Percentiles rank a stretch among this genome's conserved stretches.
Conservation (phyloP, 2,888 invertebrate genomes). For the Idaea aversata region DNA sequence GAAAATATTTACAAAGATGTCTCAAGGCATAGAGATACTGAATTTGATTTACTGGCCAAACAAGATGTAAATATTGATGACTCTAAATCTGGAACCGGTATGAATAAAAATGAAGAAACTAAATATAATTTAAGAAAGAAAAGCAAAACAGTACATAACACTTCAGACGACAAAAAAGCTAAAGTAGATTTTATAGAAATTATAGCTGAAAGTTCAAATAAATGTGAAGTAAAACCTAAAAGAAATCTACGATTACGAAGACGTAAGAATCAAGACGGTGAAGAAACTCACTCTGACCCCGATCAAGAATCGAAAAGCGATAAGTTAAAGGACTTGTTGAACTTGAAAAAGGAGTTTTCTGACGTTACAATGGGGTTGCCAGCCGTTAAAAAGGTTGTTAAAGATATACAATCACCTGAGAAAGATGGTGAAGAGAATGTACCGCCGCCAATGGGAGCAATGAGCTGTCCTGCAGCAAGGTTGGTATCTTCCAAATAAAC, state of each 20-base stretch:
- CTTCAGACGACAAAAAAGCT: conserved; percentile 11
- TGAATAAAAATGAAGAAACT: conserved; percentile 22
- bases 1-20: conserved; percentile 66
- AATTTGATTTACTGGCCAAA: conserved; percentile 58
- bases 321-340: conserved; percentile 62
- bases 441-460: conserved; percentile 48
- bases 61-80: conserved; percentile 32
- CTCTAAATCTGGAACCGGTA: conserved; percentile 17
- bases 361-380: conserved; percentile 64
- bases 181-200: conserved; percentile 30
- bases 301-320: conserved; percentile 14
- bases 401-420: conserved; percentile 64
- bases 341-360: conserved; percentile 62
- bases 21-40: conserved; percentile 54
- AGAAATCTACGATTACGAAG: conserved; percentile 52
- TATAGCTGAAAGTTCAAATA: conserved; percentile 38
- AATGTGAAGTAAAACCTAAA: conserved; percentile 43
- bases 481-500: conserved; percentile 25
- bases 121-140: conserved; percentile 60
- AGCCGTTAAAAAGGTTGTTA: conserved; percentile 41
- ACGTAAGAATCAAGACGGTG: conserved; percentile 41
- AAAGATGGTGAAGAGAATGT: conserved; percentile 52
- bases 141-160: conserved; percentile 11
- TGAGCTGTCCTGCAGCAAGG: conserved; percentile 71
- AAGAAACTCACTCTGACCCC: conserved; percentile 31